Conservation (phyloP, 2,797 vertebrate genomes). For the Agapornis canus region DNA sequence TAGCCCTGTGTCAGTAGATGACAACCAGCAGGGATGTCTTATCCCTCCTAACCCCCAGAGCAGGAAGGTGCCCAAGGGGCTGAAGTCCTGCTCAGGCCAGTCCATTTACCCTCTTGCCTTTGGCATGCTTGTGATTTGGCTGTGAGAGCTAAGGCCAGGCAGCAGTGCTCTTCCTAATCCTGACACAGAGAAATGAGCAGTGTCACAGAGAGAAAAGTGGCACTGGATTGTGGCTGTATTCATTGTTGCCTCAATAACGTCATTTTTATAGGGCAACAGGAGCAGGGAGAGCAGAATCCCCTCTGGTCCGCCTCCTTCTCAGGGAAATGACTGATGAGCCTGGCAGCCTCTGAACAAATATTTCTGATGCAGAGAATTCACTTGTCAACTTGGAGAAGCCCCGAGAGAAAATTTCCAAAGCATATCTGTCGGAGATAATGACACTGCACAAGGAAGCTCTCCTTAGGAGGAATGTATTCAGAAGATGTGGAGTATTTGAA, state of each 20-base stretch:
- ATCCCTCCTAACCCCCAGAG: not conserved
- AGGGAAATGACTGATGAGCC: conserved; percentile 35
- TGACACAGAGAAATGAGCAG: not conserved
- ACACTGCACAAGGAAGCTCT: not conserved
- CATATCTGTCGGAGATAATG: conserved; percentile 52
- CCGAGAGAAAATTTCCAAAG: conserved; percentile 56
- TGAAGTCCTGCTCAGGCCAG: not conserved
- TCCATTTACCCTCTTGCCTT: not conserved
- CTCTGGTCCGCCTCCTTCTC: accelerated
- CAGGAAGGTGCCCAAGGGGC: not conserved
- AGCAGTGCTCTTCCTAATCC: not conserved
- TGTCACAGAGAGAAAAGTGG: not conserved
- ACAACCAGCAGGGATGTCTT: not conserved
- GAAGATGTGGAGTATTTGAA: conserved; percentile 19
- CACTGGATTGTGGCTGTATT: not conserved
- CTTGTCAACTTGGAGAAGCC: conserved; percentile 47
- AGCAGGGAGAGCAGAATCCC: not conserved
- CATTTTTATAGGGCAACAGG: not conserved
- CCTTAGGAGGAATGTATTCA: conserved; percentile 9
- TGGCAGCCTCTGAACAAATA: conserved; percentile 66
- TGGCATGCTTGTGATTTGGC: not conserved
- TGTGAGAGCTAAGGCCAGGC: not conserved
- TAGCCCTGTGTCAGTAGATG: not conserved
- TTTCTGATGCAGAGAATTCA: conserved; percentile 48
- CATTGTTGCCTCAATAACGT: not conserved